Evolutionary conservation across 1,140 invertebrate genomes (phyloP).

Genomic region (Drosophila chauvacae): DNA sequence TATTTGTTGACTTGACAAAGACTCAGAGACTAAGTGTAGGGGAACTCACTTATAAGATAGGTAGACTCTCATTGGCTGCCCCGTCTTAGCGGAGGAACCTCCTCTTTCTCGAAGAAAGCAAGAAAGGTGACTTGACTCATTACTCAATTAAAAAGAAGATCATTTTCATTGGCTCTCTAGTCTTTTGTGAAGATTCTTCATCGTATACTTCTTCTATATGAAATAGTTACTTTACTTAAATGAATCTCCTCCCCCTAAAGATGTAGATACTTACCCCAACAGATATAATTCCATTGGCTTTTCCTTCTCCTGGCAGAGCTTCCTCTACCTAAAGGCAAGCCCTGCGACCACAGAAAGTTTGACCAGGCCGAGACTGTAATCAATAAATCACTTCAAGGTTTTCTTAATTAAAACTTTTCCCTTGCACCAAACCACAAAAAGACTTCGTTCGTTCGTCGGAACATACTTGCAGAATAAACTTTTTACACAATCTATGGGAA

Average conservation of each 20-base stretch:
- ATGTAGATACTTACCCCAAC: background rate
- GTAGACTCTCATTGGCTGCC: conserved; percentile 14
- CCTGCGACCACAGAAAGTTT: conserved; percentile 50
- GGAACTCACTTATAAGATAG: conserved; percentile 5
- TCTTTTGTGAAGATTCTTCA: background rate
- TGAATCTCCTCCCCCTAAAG: background rate
- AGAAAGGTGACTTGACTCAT: background rate
- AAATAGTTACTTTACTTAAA: too few species aligned
- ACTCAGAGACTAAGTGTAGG: conserved; percentile 43
- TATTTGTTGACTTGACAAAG: conserved; percentile 59
- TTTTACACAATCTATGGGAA: conserved; percentile 45
- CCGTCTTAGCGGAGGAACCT: background rate
- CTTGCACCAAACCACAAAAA: conserved; percentile 66
- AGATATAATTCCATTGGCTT: conserved; percentile 19
- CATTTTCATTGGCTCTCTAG: background rate
- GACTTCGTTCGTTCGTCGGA: conserved; percentile 26
- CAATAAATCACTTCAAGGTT: conserved; percentile 85
- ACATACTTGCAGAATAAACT: conserved; percentile 47
- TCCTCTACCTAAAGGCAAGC: conserved; percentile 1
- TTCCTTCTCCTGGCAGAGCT: background rate
- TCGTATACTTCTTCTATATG: background rate
- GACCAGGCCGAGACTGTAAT: conserved; percentile 63
- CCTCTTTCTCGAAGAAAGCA: background rate
- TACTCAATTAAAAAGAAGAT: background rate
- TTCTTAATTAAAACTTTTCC: conserved; percentile 84